These are phyloP conservation scores for Nomada flava DNA, from an alignment of 2,888 invertebrate species.

Conservation along the genomic window DNA sequence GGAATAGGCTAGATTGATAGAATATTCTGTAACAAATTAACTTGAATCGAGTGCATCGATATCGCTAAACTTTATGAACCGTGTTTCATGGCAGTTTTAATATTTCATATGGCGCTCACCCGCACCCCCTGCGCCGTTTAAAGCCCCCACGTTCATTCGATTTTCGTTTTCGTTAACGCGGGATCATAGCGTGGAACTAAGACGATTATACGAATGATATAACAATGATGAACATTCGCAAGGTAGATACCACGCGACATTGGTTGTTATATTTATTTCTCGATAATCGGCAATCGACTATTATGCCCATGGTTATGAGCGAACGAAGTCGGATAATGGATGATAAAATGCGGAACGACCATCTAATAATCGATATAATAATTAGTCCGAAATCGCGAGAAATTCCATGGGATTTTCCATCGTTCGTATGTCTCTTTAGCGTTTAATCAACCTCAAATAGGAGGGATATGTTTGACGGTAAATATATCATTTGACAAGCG, in stretches of 20 bases:
- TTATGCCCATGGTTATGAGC: background rate
- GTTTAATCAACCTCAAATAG: constrained; percentile 49
- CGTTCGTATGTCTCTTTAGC: constrained; percentile 31
- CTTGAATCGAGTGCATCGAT: background rate
- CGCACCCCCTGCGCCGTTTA: background rate
- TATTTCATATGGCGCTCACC: constrained; percentile 3
- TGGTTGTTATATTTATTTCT: too few relatives aligned
- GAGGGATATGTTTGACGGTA: constrained; percentile 32
- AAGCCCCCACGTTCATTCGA: background rate
- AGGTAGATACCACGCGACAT: background rate
- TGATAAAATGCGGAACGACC: constrained; percentile 4
- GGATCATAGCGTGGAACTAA: constrained; percentile 2
- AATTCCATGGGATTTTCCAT: constrained; percentile 42
- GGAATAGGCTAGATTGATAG: constrained; percentile 31
- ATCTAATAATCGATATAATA: background rate
- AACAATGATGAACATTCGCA: background rate
- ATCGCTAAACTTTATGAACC: constrained; percentile 24
- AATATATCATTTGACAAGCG: constrained; percentile 45
- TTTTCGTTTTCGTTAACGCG: background rate
- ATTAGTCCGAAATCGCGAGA: constrained; percentile 15
- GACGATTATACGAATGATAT: constrained; percentile 27
- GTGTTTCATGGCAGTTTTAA: constrained; percentile 3
- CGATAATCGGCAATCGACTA: too few relatives aligned
- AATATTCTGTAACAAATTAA: constrained; percentile 47
- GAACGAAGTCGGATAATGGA: constrained; percentile 6